Conservation (phyloP, 2,888 invertebrate genomes). For the Maniola hyperantus region DNA sequence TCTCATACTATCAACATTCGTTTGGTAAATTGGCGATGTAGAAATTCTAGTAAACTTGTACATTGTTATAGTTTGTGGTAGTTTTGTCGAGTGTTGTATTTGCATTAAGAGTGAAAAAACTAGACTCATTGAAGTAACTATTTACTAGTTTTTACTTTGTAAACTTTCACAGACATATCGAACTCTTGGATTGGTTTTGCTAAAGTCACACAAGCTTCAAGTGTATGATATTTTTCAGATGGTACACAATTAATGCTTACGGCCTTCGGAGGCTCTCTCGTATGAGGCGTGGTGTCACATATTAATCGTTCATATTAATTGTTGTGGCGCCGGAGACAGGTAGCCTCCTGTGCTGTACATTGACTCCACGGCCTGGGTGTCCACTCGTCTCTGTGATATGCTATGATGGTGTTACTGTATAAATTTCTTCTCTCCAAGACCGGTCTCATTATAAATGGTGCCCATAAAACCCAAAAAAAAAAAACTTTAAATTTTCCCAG, state of each 20-base stretch:
- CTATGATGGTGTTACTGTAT: constrained; percentile 59
- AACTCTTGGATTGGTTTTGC: neutral
- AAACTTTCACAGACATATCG: too few relatives aligned
- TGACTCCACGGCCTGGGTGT: constrained; percentile 74
- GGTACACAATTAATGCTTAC: neutral
- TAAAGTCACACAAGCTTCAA: neutral
- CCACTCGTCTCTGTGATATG: constrained; percentile 67
- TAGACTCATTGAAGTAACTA: too few relatives aligned
- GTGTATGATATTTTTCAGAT: neutral
- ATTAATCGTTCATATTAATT: constrained; percentile 52
- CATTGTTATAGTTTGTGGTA: too few relatives aligned
- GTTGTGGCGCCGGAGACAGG: constrained; percentile 62
- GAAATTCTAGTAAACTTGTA: too few relatives aligned
- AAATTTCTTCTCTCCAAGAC: constrained; percentile 69
- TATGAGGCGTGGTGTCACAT: constrained; percentile 45
- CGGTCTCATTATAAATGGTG: constrained; percentile 43
- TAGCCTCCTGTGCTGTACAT: constrained; percentile 73
- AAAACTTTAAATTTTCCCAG: too few relatives aligned
- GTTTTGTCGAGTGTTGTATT: too few relatives aligned
- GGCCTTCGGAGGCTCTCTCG: neutral
- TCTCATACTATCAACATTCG: too few relatives aligned
- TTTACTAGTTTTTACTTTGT: too few relatives aligned
- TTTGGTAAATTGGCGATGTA: too few relatives aligned
- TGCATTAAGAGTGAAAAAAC: too few relatives aligned
- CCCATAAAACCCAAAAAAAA: constrained; percentile 1